phyloP scores from a whole-genome alignment of 2,888 invertebrate species.

The Pristionchus japonicus region DNA sequence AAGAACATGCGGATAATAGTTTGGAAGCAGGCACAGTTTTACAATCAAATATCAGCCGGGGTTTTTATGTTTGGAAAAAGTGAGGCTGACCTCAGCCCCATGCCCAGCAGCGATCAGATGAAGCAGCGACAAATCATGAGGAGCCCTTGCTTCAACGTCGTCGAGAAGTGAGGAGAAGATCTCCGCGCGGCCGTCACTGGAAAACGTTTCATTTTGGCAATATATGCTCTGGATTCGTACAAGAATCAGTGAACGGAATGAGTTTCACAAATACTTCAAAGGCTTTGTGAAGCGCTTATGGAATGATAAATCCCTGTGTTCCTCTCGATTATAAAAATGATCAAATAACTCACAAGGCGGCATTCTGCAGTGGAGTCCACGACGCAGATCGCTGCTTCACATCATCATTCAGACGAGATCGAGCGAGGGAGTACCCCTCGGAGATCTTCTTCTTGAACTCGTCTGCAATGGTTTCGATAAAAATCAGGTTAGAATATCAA shows the following conservation, averaged over 20 bases:
- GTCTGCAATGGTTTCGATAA: conserved; percentile 75
- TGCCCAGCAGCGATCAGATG: conserved; percentile 71
- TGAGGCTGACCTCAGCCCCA: conserved; percentile 62
- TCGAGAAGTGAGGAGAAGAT: conserved; percentile 58
- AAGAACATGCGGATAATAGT: no score
- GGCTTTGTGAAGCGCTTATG: background rate
- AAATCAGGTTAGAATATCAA: no score
- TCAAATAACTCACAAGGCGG: conserved; percentile 69
- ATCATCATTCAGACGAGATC: conserved; percentile 77
- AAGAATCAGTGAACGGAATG: background rate
- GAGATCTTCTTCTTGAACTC: conserved; percentile 78
- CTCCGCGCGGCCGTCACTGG: conserved; percentile 64
- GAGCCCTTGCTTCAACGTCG: conserved; percentile 54
- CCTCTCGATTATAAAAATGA: background rate
- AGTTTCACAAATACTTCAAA: background rate
- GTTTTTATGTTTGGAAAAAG: no score
- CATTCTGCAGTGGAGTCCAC: conserved; percentile 61
- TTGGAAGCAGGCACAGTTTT: no score
- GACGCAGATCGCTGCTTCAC: conserved; percentile 73
- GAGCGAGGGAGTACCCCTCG: conserved; percentile 77
- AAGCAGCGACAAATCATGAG: conserved; percentile 67
- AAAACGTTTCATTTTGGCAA: conserved; percentile 37
- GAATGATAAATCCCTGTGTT: background rate
- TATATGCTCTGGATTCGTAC: background rate
- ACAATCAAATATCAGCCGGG: no score